These are phyloP conservation scores for Frankliniella fusca DNA, from an alignment of 2,888 invertebrate species.

Conservation along the genomic window DNA sequence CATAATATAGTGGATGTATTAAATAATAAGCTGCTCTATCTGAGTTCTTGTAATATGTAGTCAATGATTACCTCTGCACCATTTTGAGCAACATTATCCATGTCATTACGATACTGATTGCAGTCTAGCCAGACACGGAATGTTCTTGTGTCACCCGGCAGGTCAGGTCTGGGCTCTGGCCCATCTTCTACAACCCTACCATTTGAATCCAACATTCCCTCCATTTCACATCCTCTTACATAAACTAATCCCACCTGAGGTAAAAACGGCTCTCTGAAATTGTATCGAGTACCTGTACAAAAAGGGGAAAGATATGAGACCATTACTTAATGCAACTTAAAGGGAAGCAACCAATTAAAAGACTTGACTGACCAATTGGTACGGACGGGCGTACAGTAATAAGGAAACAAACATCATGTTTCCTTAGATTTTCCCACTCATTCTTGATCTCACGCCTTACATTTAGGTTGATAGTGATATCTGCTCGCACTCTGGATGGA, in stretches of 20 bases:
- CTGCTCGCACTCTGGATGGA: slow-evolving; percentile 92
- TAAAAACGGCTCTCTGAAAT: slow-evolving; percentile 77
- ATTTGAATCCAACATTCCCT: slow-evolving; percentile 93
- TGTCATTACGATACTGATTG: slow-evolving; percentile 92
- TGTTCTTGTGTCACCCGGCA: slow-evolving; percentile 85
- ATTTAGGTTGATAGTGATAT: slow-evolving; percentile 87
- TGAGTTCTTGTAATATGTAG: background rate
- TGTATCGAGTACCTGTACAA: slow-evolving; percentile 67
- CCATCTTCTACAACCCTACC: slow-evolving; percentile 96
- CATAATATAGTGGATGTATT: slow-evolving; percentile 12
- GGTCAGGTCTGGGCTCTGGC: slow-evolving; percentile 79
- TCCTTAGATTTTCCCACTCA: slow-evolving; percentile 95
- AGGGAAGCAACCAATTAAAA: too few species aligned
- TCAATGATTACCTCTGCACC: slow-evolving; percentile 48
- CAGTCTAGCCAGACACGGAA: slow-evolving; percentile 93
- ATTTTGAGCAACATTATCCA: slow-evolving; percentile 62
- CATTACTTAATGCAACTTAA: background rate
- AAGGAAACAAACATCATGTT: slow-evolving; percentile 97
- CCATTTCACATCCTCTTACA: slow-evolving; percentile 96
- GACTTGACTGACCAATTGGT: slow-evolving; percentile 63
- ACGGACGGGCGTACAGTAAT: slow-evolving; percentile 83
- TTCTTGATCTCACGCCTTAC: slow-evolving; percentile 85
- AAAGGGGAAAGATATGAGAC: slow-evolving; percentile 30
- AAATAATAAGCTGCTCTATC: background rate
- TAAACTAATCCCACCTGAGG: slow-evolving; percentile 87